Evolutionary conservation across 1,140 invertebrate species (phyloP).

Genomic region (Sitobion miscanthi): DNA sequence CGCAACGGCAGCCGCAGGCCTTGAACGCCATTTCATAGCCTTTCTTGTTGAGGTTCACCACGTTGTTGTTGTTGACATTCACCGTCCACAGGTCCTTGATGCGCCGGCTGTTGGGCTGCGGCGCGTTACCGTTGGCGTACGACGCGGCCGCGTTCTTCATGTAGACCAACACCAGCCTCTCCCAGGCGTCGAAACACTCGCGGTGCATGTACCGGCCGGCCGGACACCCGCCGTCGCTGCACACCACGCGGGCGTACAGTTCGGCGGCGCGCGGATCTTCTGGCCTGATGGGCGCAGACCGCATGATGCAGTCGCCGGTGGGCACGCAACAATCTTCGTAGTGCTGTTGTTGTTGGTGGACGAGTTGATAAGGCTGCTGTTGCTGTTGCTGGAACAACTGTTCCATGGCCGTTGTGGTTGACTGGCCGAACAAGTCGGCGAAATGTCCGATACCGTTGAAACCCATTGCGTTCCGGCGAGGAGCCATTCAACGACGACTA

Average conservation of each 20-base stretch:
- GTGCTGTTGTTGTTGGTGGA: constrained; percentile 58
- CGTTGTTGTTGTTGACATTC: constrained; percentile 93
- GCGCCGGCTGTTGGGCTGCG: constrained; percentile 76
- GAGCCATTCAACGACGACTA: constrained; percentile 48
- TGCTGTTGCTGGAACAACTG: not conserved
- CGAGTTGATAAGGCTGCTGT: not conserved
- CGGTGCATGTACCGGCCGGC: constrained; percentile 92
- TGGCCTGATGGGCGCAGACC: constrained; percentile 70
- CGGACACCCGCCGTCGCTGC: constrained; percentile 91
- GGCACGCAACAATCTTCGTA: constrained; percentile 81
- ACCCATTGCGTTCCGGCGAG: constrained; percentile 50
- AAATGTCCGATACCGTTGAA: constrained; percentile 53
- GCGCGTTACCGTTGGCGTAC: constrained; percentile 85
- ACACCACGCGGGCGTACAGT: constrained; percentile 85
- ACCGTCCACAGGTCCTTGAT: constrained; percentile 97
- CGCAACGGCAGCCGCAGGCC: constrained; percentile 86
- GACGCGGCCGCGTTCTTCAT: constrained; percentile 75
- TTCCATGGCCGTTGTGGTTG: constrained; percentile 40
- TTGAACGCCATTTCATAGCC: constrained; percentile 93
- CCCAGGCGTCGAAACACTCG: constrained; percentile 94
- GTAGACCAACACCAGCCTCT: constrained; percentile 84
- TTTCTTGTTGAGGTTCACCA: constrained; percentile 91
- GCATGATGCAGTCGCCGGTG: constrained; percentile 70
- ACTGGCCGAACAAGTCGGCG: constrained; percentile 47
- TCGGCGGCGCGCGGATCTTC: constrained; percentile 70